phyloP scores from a whole-genome alignment of 37 sponge, comb jelly and placozoan species.

The Haliclona indistincta region DNA sequence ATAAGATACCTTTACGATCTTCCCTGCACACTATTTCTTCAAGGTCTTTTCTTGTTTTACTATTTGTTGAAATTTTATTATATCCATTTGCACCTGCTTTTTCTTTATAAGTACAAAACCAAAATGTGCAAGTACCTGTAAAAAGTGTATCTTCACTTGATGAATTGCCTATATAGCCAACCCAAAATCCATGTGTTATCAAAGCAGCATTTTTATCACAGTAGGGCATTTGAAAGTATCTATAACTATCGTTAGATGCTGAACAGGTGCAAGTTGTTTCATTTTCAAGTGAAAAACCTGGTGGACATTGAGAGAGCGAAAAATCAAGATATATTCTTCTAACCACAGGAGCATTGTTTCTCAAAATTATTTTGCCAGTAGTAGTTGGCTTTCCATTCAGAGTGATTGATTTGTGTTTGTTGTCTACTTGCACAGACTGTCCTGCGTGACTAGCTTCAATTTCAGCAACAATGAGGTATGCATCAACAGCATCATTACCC shows the following conservation, averaged over 20 bases:
- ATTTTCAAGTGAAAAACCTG: not conserved
- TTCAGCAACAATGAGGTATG: not conserved
- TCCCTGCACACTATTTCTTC: conserved; percentile 12
- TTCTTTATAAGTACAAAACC: not conserved
- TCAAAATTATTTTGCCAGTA: not conserved
- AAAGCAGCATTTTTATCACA: conserved; percentile 8
- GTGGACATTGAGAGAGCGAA: not conserved
- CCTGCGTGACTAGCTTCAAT: too few relatives aligned
- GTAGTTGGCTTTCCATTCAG: not conserved
- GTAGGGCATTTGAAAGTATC: not conserved
- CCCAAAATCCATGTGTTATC: conserved; percentile 23
- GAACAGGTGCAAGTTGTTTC: conserved; percentile 16
- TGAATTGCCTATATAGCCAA: conserved; percentile 20
- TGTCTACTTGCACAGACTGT: too few relatives aligned
- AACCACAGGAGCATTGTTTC: not conserved
- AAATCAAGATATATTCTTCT: not conserved
- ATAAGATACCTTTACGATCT: conserved; percentile 13
- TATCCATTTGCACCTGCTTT: not conserved
- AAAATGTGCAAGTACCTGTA: not conserved
- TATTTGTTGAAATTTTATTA: conserved; percentile 1
- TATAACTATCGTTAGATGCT: not conserved
- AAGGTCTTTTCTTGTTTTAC: not conserved
- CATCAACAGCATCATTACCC: not conserved
- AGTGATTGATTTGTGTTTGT: not conserved
- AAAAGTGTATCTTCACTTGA: conserved; percentile 14